Base-by-base conservation (phyloP, 2,113 vertebrate species). In the Lepidothrix coronata region DNA sequence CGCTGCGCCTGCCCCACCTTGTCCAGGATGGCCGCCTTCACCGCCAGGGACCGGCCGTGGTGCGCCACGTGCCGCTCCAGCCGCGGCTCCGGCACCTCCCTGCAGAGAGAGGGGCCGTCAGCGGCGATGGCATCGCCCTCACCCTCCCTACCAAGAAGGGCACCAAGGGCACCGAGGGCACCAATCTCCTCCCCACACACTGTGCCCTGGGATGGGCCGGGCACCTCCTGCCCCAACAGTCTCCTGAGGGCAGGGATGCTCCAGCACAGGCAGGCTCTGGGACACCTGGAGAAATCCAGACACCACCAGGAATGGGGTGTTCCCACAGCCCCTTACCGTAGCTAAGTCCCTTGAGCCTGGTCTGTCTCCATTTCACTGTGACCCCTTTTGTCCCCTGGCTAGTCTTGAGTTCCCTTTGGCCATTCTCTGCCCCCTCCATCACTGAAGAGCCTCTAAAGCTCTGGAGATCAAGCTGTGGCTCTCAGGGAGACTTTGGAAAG, bases 1-100 rank as follows among this genome's bases (percentile, higher is more conserved):
- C 99, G 97, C 85, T 98, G 97, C 33, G 92, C 98, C 97, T 99
- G 99, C 91, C 98, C 98, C 4, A 98, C 98, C 97, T 99, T 99
- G 97, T 98, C 98, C 98, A 99, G 89, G 83, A 98, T 93, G 14
- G 98, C 97, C 0, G 98, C 98, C 97, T 99, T 98, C 68, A 97
- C 97, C 0, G 98, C 95, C 35, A 93, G 97, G 30, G 97, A 98
- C 96, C 94, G 97, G 94, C 97, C 93, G 85, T 97, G 98, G 63
- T 98, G 99, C 61, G 93, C 93, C 94, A 88, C 66, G 10, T 84
- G 97, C 57, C 77, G 97, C 91, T 97, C 94, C 81, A 97, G 96
- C 31, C 96, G 96, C 39, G 91, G 86, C 52, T 97, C 97, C 9
- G 97, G 97, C 76, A 97, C 98, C 80, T 97, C 98, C 91, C 98